These are phyloP conservation scores for Hypocryptadius cinnamomeus DNA, from an alignment of 2,113 vertebrate species.

Conservation along the genomic window DNA sequence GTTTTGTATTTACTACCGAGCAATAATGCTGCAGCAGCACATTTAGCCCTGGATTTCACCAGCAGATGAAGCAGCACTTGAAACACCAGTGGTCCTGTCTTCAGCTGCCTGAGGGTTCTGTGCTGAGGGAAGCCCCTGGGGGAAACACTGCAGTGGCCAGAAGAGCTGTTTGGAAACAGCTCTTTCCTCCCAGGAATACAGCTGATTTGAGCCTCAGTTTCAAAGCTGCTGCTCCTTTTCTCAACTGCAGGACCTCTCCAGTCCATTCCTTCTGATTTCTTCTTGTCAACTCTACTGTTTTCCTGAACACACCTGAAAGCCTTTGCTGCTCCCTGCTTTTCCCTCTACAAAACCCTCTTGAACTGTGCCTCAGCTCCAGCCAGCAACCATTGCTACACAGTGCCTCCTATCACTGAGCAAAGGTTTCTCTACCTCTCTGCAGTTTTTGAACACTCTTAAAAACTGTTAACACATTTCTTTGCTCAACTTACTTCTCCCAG, in stretches of 20 bases:
- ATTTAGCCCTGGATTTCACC: neutral
- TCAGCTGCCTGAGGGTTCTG: too few species aligned
- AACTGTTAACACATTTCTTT: neutral
- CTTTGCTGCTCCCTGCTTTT: neutral
- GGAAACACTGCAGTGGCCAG: neutral
- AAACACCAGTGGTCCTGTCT: neutral
- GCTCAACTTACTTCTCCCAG: neutral
- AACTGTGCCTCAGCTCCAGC: neutral
- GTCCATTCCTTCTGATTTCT: neutral
- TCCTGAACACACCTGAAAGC: neutral
- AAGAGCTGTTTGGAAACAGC: neutral
- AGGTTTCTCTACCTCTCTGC: neutral
- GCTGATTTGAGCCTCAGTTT: neutral
- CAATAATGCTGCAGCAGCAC: neutral
- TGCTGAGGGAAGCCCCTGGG: neutral
- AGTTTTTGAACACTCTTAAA: neutral
- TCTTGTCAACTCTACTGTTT: neutral
- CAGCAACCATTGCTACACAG: neutral
- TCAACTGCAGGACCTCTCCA: neutral
- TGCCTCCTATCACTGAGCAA: accelerated
- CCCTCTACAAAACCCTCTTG: neutral
- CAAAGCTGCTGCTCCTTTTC: neutral
- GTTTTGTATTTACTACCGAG: neutral
- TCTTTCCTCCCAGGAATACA: neutral
- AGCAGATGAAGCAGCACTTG: neutral